These are phyloP conservation scores for Oreohelix idahoensis DNA, from an alignment of 1,140 invertebrate species.

Conservation along the genomic window DNA sequence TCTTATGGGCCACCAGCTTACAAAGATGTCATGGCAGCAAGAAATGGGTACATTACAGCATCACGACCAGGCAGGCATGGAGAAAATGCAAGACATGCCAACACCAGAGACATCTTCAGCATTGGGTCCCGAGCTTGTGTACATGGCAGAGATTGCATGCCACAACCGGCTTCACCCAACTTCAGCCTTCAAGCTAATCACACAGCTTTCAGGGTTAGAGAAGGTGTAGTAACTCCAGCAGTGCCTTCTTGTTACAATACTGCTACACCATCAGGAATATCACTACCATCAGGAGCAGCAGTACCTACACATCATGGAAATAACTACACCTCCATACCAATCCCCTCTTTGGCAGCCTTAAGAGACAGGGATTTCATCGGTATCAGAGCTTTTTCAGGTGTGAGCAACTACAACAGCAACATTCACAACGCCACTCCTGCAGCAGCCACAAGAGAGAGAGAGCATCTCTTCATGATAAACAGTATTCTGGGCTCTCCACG, in stretches of 20 bases:
- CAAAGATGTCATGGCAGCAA: conserved; percentile 22
- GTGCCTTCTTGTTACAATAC: background rate
- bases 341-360: background rate
- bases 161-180: conserved; percentile 20
- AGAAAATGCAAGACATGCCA: background rate
- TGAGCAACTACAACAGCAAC: background rate
- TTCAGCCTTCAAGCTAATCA: background rate
- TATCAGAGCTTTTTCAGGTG: background rate
- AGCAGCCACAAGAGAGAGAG: background rate
- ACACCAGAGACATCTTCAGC: background rate
- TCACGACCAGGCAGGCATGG: background rate
- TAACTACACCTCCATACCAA: background rate
- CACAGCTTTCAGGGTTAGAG: background rate
- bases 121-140: background rate
- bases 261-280: conserved; percentile 1
- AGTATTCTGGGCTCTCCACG: conserved; percentile 28
- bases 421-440: background rate
- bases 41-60: background rate
- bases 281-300: conserved; percentile 11
- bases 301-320: background rate
- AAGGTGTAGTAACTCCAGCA: background rate
- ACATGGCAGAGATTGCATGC: background rate
- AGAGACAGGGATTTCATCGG: conserved; percentile 15
- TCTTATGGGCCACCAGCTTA: background rate
- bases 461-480: conserved; percentile 30